Evolutionary conservation across 1,140 invertebrate species (phyloP).

Genomic region (Cotesia typhae): DNA sequence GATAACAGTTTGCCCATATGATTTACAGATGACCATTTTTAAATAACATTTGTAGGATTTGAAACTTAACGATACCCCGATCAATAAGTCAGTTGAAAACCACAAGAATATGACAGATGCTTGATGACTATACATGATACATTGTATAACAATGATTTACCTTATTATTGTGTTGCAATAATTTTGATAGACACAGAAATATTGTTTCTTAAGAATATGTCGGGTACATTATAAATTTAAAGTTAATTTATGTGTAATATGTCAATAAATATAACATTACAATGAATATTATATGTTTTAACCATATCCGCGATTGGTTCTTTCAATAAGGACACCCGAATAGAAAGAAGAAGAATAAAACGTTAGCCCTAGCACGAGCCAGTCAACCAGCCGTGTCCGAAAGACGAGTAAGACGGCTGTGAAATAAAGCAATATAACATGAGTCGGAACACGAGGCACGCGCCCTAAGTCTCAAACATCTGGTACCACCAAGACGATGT

Average conservation of each 20-base stretch:
- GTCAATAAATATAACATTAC: too few species aligned
- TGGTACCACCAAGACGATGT: conserved; percentile 28
- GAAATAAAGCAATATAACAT: conserved; percentile 16
- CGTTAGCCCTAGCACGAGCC: conserved; percentile 28
- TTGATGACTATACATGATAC: conserved; percentile 12
- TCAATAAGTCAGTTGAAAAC: conserved; percentile 11
- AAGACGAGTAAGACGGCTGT: neutral
- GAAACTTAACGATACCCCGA: neutral
- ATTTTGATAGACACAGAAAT: too few species aligned
- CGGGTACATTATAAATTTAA: too few species aligned
- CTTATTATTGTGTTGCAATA: too few species aligned
- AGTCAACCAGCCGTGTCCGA: neutral
- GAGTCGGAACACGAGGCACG: neutral
- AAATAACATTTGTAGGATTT: neutral
- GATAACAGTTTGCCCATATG: too few species aligned
- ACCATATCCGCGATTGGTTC: too few species aligned
- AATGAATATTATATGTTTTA: too few species aligned
- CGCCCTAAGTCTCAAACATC: conserved; percentile 15
- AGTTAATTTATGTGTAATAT: too few species aligned
- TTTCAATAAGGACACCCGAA: conserved; percentile 15
- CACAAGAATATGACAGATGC: conserved; percentile 25
- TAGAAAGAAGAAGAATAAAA: neutral
- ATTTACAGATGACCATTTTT: too few species aligned
- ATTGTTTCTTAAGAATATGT: too few species aligned
- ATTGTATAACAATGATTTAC: too few species aligned